A percentile compares a stretch with the other conserved stretches of the same genome.
Conservation (phyloP, 23 tunicate genomes). For the Ciona savignyi region DNA sequence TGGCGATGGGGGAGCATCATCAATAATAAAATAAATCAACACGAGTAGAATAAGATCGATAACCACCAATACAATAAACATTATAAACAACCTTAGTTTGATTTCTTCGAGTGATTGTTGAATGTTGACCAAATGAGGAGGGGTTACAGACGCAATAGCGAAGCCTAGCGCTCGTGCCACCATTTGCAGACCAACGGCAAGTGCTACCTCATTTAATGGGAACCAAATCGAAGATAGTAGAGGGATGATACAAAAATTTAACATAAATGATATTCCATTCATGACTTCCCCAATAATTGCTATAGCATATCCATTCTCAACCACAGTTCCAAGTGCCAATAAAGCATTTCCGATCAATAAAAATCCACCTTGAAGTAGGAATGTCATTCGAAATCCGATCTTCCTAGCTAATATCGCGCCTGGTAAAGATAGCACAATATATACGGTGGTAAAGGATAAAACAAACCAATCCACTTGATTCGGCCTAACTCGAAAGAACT, state of each 20-base stretch:
- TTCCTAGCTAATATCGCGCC: not conserved
- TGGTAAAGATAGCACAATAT: not conserved
- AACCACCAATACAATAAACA: no score
- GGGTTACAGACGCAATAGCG: not conserved
- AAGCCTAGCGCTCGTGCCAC: conserved; percentile 6
- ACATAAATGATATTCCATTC: not conserved
- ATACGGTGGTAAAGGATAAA: not conserved
- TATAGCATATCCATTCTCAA: conserved; percentile 2
- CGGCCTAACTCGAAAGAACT: not conserved
- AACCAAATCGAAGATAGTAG: conserved; percentile 17
- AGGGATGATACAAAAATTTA: not conserved
- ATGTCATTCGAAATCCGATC: not conserved
- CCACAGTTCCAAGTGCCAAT: not conserved
- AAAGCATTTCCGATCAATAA: conserved; percentile 1
- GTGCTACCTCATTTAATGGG: conserved; percentile 1
- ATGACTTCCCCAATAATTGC: conserved; percentile 10
- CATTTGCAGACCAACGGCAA: no score
- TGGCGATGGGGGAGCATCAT: conserved; percentile 4
- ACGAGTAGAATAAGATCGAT: not conserved
- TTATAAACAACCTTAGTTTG: no score
- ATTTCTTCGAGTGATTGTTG: not conserved
- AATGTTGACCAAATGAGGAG: not conserved
- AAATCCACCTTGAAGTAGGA: not conserved
- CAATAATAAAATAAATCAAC: not conserved
- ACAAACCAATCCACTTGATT: conserved; percentile 5